Base-by-base conservation (phyloP, 2,888 invertebrate species). In the Teleogryllus oceanicus region DNA sequence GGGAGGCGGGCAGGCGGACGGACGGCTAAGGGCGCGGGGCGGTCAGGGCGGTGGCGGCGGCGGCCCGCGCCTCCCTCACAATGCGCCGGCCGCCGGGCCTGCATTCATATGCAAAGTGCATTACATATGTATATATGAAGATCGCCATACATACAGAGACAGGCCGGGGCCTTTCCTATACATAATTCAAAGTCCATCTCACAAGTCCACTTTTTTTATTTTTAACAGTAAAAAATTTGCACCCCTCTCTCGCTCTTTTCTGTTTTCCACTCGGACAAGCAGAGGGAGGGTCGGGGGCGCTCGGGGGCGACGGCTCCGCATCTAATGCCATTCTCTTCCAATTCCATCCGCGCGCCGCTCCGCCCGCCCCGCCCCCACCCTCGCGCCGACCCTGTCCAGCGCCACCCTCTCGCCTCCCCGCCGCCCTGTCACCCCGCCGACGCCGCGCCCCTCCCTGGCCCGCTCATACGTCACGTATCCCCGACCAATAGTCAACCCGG, bases 141-240 rank as follows among this genome's bases (percentile, higher is more conserved):
- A 81, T 81, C 78, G 79, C 79, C n/a, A 77, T 77, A 49, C 77
- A 62, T 62, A 62, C 62, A 62, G 62, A 62, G 62, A 62, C 62
- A 62, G 62, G 62, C 62, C 13, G 62, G n/a, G 62, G 16, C 16
- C 62, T 62, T 77, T 77, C 77, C 77, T 77, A 77, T 87, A 87
- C 87, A 88, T 88, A 87, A 88, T 88, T 87, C 87, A 88, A 87
- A 87, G 87, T 87, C 87, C 87, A 87, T 87, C 87, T 87, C 87
- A 77, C 77, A 50, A 50, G 18, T 49, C 77, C 49, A 50, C 49
- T 77, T 77, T 50, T 24, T 77, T 49, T 77, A 50, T 50, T 77
- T 77, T 77, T 49, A 77, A 37, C 49, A 50, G 37, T 49, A 77
- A 77, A 77, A 77, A 77, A 77, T 77, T 77, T 77, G 77, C 77